These are phyloP conservation scores for Drosophila pseudotakahashii DNA, from an alignment of 2,888 invertebrate species.

Conservation along the genomic window DNA sequence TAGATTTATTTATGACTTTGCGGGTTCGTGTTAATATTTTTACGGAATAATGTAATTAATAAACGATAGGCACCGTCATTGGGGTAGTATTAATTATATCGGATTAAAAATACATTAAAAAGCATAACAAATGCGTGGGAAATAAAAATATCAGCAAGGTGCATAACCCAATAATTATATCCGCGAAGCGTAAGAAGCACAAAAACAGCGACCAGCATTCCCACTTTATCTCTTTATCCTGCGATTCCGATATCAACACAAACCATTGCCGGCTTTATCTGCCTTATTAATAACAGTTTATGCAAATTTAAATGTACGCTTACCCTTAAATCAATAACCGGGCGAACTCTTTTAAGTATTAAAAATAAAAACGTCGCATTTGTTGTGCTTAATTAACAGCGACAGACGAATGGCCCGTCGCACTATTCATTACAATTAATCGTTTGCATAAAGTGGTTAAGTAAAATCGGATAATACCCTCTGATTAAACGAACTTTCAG, in stretches of 20 bases:
- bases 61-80: conserved; percentile 19
- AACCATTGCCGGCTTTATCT: conserved; percentile 47
- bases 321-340: conserved; percentile 73
- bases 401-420: conserved; percentile 37
- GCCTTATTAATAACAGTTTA: conserved; percentile 70
- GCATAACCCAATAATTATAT: conserved; percentile 15
- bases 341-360: conserved; percentile 31
- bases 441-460: conserved; percentile 38
- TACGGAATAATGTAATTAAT: conserved; percentile 59
- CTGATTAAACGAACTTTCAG: conserved; percentile 28
- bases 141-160: conserved; percentile 39
- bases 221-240: conserved; percentile 13
- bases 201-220: conserved; percentile 13
- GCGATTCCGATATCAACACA: conserved; percentile 3
- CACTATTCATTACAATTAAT: conserved; percentile 31
- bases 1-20: conserved; percentile 68
- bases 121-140: conserved; percentile 23
- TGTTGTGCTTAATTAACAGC: conserved; percentile 61
- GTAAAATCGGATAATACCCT: conserved; percentile 28
- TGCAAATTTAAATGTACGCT: conserved; percentile 65
- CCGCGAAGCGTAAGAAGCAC: conserved; percentile 8
- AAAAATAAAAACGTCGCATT: conserved; percentile 36
- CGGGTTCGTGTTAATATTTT: conserved; percentile 53
- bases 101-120: conserved; percentile 50
- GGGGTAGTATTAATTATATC: conserved; percentile 44